Base-by-base conservation (phyloP, 1,140 invertebrate genomes). In the Arion vulgaris region DNA sequence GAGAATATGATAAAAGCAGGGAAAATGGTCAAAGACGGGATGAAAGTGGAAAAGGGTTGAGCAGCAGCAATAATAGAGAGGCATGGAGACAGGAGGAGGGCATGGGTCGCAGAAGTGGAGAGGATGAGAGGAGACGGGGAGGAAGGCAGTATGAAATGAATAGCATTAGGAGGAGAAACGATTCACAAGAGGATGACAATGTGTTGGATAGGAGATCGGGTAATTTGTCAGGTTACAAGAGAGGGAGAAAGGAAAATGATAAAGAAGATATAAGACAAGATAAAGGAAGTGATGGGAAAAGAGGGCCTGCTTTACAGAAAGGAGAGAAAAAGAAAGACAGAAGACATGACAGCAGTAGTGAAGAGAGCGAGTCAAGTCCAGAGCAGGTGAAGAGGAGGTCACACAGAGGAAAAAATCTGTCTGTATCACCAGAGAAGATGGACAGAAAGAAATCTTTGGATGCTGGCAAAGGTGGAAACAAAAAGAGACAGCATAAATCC, bases 71-170 rank as follows among this genome's bases (percentile, higher is more conserved):
- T 38, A 49, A 36, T 78, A 28, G 68, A 26, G 53, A 71, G 62
- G 72, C 38, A n/a, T 62, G 26, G 75, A 38, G 73, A 23, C 38
- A 26, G 57, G 34, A 78, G 32, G 73, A 71, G 28, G 34, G 36
- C 32, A 49, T 49, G n/a, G 28, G 66, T 19, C 17, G 13, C 36
- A 23, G 72, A 45, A 49, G 76, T 72, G 53, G 80, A 62, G 81
- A 82, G 53, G 38, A 53, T 49, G 45, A 75, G n/a, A 75, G 73
- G 45, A 34, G 74, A 13, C 39, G 23, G 26, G 73, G 72, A 41
- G 74, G 36, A 41, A 32, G 45, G 1, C 74, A 51, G 73, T 0
- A 76, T 38, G 69, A 69, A 23, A 34, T 45, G 34, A 71, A 36
- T 34, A 57, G 32, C 41, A 45, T 1, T n/a, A 2, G 79, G 34